A percentile compares a stretch with the other conserved stretches of the same genome.
These are phyloP conservation scores for Alaudala cheleensis DNA, from an alignment of 2,113 vertebrate genomes.

Conservation along the genomic window DNA sequence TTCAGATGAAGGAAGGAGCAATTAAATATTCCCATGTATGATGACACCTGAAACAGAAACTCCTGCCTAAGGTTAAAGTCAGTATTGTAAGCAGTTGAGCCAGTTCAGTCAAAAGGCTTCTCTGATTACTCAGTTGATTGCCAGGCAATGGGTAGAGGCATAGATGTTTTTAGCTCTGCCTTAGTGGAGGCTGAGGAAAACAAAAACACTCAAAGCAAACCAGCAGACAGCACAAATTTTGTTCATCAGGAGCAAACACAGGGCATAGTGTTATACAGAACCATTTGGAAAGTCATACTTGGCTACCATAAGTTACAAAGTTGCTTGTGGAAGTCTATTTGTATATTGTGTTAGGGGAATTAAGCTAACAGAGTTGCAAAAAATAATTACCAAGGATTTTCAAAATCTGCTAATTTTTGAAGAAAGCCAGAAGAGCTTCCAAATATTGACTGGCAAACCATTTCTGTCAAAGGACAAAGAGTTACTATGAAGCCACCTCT, in stretches of 20 bases:
- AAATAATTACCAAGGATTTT: background rate
- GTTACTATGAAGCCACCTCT: background rate
- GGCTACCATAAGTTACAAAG: background rate
- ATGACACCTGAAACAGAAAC: slow-evolving; percentile 38
- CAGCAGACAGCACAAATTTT: background rate
- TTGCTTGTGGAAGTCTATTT: background rate
- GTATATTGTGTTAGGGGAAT: background rate
- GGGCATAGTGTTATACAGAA: background rate
- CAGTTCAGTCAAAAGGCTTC: background rate
- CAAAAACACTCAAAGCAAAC: background rate
- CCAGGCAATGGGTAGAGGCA: background rate
- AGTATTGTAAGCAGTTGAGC: background rate
- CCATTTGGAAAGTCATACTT: background rate
- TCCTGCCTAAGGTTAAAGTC: background rate
- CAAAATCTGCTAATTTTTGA: background rate
- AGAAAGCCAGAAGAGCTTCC: background rate
- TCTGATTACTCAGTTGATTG: slow-evolving; percentile 20
- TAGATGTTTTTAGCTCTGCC: background rate
- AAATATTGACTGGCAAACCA: background rate
- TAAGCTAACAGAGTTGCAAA: background rate
- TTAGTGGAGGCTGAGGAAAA: background rate
- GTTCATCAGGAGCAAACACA: background rate
- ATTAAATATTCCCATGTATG: background rate
- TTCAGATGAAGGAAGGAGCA: background rate
- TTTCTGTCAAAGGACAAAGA: background rate